Evolutionary conservation across 2,888 invertebrate species (phyloP), one percentile per base, ranked within the genome.

Genomic region (Mimas tiliae): DNA sequence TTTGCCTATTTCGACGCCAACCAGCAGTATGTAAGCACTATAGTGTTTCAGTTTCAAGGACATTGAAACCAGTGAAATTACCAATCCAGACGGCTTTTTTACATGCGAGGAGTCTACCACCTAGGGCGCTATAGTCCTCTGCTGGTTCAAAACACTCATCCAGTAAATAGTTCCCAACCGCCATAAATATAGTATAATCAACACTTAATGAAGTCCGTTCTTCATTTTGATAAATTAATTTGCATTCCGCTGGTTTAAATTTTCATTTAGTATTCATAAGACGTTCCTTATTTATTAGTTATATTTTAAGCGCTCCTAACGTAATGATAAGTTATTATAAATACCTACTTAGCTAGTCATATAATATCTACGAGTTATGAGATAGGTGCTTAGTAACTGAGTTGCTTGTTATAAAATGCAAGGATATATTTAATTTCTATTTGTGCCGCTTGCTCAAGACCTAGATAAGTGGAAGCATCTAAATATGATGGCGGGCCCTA

Each of bases 291-390:
- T 55, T 55, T 55, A 55, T 55, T 38, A 19, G 16, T 34, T 55
- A 42, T 58, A 42, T 38, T 16, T 42, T 19, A 52, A 50, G 16
- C 6, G 50, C 50, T 19, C 0, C 19, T 58, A 42, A 19, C 42
- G 58, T 58, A 58, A 58, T 38, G 42, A 1, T 19, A 42, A 58
- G 19, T 38, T 38, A 58, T 58, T 42, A 58, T 38, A n/a, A 38
- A 38, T 34, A 34, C 34, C 7, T 38, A 42, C 16, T 16, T 58
- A 11, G 14, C 14, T n/a, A n/a, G 33, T 53, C 53, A 34, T 6
- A 58, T 38, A 58, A 58, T 58, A 58, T 58, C 11, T 58, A 6
- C 16, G 19, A 55, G n/a, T 42, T 38, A 58, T 58, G 11, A 11
- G 42, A 16, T 6, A 16, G 14, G 11, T 21, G 6, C 14, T 58